Evolutionary conservation across 2,888 invertebrate genomes (phyloP).

Genomic region (Heliconius erato): DNA sequence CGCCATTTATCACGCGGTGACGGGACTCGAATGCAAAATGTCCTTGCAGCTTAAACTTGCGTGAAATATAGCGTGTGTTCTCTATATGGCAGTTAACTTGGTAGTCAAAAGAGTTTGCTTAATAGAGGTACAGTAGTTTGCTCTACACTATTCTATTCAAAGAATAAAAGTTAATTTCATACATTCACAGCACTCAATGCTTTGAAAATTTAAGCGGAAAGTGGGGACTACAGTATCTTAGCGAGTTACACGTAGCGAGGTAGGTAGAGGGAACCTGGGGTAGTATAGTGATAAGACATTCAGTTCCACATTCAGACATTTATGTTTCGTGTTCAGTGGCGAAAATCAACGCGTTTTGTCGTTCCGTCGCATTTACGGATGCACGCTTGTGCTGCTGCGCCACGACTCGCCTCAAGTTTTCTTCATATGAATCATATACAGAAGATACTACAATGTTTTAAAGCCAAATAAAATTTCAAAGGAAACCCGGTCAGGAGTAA

Average conservation of each 20-base stretch:
- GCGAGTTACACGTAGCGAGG: no score
- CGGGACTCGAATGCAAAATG: conserved; percentile 44
- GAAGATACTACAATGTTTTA: neutral
- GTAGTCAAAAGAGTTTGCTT: neutral
- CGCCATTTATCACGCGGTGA: conserved; percentile 43
- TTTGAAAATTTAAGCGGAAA: no score
- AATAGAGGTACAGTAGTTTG: neutral
- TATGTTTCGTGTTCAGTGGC: no score
- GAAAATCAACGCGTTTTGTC: no score
- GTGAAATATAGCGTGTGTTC: conserved; percentile 29
- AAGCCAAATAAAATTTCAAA: conserved; percentile 13
- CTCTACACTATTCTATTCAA: neutral
- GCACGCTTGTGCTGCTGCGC: no score
- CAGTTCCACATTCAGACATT: neutral
- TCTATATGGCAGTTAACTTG: neutral
- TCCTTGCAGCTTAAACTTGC: conserved; percentile 30
- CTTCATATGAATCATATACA: no score
- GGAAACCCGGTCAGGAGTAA: conserved; percentile 25
- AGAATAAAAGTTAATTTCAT: no score
- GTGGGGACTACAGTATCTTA: no score
- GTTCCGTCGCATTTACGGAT: no score
- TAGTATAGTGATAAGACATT: neutral
- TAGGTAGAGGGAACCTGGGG: neutral
- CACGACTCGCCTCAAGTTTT: no score
- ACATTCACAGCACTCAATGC: neutral